Percentiles rank a stretch among this genome's conserved stretches.
Conservation (phyloP, 2,888 invertebrate genomes). For the Clistopyga incitator region DNA sequence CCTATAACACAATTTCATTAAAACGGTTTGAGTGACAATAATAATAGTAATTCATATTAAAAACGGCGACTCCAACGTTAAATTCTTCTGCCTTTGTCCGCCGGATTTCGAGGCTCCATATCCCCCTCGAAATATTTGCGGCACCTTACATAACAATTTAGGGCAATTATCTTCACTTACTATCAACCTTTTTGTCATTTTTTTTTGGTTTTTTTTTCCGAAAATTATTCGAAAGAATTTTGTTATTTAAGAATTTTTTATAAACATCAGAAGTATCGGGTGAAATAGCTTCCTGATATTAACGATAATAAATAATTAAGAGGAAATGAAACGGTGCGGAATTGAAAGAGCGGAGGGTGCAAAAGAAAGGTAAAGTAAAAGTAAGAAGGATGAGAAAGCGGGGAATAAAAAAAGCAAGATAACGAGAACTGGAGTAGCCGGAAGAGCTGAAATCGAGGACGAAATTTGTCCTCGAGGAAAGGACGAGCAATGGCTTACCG, state of each 20-base stretch:
- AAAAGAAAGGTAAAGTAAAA: slow-evolving; percentile 1
- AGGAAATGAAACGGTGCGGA: background rate
- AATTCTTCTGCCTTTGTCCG: background rate
- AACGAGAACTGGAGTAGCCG: slow-evolving; percentile 35
- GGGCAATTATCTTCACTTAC: no score
- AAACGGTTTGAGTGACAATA: slow-evolving; percentile 22
- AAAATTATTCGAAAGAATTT: background rate
- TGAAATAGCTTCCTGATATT: background rate
- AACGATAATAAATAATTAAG: slow-evolving; percentile 19
- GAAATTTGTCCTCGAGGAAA: slow-evolving; percentile 46
- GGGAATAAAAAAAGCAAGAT: slow-evolving; percentile 5
- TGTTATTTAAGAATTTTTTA: no score
- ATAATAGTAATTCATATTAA: slow-evolving; percentile 26
- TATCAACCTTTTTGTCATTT: no score
- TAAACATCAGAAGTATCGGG: background rate
- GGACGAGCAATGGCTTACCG: slow-evolving; percentile 62
- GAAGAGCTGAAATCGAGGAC: slow-evolving; percentile 38
- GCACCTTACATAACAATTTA: no score
- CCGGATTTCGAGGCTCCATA: background rate
- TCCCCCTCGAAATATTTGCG: background rate
- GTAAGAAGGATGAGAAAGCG: slow-evolving; percentile 8
- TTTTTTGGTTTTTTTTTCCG: no score
- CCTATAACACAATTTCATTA: slow-evolving; percentile 28
- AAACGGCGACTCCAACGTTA: background rate
- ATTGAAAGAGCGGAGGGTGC: background rate